Evolutionary conservation across 2,888 invertebrate genomes (phyloP), one percentile per base, ranked within the genome.

Genomic region (Deladenus siricidicola): DNA sequence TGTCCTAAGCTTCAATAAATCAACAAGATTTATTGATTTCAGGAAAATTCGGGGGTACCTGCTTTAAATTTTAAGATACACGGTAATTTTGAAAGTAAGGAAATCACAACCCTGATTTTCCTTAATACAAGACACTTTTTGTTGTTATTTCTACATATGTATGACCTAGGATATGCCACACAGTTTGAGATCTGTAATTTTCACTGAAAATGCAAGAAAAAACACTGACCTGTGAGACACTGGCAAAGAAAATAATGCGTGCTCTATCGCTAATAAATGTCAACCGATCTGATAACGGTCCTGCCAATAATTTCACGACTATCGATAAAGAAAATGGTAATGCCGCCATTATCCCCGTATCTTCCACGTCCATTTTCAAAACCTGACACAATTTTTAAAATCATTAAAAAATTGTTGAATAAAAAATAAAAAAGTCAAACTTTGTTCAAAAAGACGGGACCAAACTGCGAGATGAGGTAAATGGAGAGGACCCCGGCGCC

Each of bases 401-500:
- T 42, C 42, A 42, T 10, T 17, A 17, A 14, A 42, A 42, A n/a
- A n/a, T n/a, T n/a, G n/a, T n/a, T n/a, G n/a, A n/a, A n/a, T n/a
- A n/a, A n/a, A n/a, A n/a, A n/a, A n/a, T 42, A 17, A 42, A n/a
- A 42, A 42, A 42, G 42, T n/a, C n/a, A 2, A 8, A 58, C 58
- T 42, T 58, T 58, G 29, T 58, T 58, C 34, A 58, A 55, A 58
- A 34, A 58, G n/a, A 57, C 49, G 1, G 58, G 58, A 1, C 58
- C 58, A 29, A 56, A 58, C 19, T 58, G 58, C 21, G 26, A 19
- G 6, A 58, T 23, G 23, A 57, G 28, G 23, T 57, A 24, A 39
- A 56, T 53, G 23, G 63, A 63, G 19, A 66, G 55, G 4, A 45
- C 53, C 26, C 52, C 24, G 17, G 66, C 62, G 49, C 69, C 44